These are phyloP conservation scores for Eueremaeus valkanovi DNA, from an alignment of 2,888 invertebrate genomes.

Conservation along the genomic window DNA sequence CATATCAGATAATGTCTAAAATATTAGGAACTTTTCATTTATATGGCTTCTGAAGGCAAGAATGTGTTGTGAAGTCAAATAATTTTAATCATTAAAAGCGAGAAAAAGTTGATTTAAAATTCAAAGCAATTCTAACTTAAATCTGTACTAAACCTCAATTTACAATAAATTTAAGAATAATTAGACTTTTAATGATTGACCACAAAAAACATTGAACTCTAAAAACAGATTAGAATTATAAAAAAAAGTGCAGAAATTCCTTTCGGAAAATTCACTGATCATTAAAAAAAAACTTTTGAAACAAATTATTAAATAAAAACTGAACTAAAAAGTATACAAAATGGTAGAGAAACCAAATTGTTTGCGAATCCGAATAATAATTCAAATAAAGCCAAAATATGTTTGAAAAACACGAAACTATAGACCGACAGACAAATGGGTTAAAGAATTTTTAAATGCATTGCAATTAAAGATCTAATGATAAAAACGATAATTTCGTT, in stretches of 20 bases:
- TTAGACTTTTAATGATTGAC: background rate
- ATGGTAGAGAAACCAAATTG: too few species aligned
- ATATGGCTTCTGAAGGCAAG: too few species aligned
- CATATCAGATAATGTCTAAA: background rate
- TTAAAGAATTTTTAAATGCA: background rate
- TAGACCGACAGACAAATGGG: background rate
- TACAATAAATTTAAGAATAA: background rate
- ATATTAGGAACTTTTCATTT: background rate
- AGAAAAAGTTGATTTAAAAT: background rate
- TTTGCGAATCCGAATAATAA: too few species aligned
- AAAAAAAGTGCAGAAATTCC: background rate
- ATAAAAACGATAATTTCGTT: background rate
- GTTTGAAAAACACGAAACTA: background rate
- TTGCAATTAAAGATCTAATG: background rate
- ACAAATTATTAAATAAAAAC: too few species aligned
- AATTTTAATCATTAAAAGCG: background rate
- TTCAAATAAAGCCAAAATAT: too few species aligned
- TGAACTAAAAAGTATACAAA: too few species aligned
- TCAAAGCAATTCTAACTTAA: background rate
- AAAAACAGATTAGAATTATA: background rate
- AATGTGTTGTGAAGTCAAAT: too few species aligned
- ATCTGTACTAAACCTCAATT: background rate
- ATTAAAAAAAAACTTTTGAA: too few species aligned
- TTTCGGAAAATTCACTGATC: too few species aligned
- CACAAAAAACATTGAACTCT: slow-evolving; percentile 7